These are phyloP conservation scores for Scaptomyza parva DNA, from an alignment of 2,888 invertebrate species.

Conservation along the genomic window DNA sequence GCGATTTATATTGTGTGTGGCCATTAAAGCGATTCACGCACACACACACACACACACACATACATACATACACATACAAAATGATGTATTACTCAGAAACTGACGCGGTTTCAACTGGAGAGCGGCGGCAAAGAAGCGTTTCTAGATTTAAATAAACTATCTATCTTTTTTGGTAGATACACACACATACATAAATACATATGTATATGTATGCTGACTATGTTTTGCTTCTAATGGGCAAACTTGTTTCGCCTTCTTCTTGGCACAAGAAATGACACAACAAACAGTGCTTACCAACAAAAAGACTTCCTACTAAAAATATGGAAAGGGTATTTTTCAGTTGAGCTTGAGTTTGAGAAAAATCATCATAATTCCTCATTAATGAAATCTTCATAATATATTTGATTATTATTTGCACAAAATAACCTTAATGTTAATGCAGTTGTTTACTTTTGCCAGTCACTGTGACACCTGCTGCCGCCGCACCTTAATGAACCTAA, in stretches of 20 bases:
- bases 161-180: constrained; percentile 1
- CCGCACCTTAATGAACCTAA: constrained; percentile 62
- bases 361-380: too few species aligned
- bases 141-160: constrained; percentile 23
- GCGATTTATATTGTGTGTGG: constrained; percentile 26
- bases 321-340: not conserved
- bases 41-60: not conserved
- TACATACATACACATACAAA: not conserved
- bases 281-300: constrained; percentile 47
- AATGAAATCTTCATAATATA: too few species aligned
- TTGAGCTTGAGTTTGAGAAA: too few species aligned
- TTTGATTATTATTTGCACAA: too few species aligned
- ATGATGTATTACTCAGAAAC: constrained; percentile 48
- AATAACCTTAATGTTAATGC: not conserved
- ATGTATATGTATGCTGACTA: constrained; percentile 6
- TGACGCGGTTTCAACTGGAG: constrained; percentile 10
- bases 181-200: too few species aligned
- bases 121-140: constrained; percentile 9
- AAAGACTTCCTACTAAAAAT: not conserved
- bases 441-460: constrained; percentile 17
- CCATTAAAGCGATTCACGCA: constrained; percentile 43
- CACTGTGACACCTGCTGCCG: constrained; percentile 51
- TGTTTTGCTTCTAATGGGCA: constrained; percentile 56
- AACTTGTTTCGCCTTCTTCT: constrained; percentile 58
- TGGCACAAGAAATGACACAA: constrained; percentile 35